Conservation (phyloP, 2,888 invertebrate genomes). For the Epistrophe eligans region DNA sequence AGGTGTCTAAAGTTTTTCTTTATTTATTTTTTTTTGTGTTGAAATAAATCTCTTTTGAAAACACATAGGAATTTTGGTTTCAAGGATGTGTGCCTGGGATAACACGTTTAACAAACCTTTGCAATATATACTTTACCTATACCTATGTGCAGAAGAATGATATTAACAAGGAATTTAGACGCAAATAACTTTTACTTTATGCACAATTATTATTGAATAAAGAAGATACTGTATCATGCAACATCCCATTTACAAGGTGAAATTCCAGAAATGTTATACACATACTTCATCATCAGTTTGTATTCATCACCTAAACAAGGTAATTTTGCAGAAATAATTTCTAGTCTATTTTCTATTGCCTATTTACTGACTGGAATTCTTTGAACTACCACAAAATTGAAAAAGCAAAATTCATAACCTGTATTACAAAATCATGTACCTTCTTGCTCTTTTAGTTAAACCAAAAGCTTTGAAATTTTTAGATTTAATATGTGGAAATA, state of each 20-base stretch:
- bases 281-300: conserved; percentile 23
- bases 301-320: not conserved
- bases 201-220: conserved; percentile 21
- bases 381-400: too few relatives aligned
- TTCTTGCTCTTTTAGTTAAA: too few relatives aligned
- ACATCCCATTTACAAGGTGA: not conserved
- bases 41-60: conserved; percentile 35
- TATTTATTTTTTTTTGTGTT: not conserved
- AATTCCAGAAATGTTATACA: conserved; percentile 20
- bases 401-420: too few relatives aligned
- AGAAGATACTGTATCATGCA: not conserved
- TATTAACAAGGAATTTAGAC: conserved; percentile 58
- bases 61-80: conserved; percentile 10
- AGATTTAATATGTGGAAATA: too few relatives aligned
- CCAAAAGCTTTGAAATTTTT: too few relatives aligned
- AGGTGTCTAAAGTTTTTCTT: not conserved
- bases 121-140: not conserved
- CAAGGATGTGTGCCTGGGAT: conserved; percentile 30
- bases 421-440: too few relatives aligned
- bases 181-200: conserved; percentile 54
- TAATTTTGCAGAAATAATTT: not conserved
- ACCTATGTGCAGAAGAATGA: not conserved
- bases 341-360: not conserved
- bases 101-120: conserved; percentile 43
- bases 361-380: too few relatives aligned